phyloP scores from a whole-genome alignment of 35 echinoderm and acorn worm species.

The Lytechinus pictus region DNA sequence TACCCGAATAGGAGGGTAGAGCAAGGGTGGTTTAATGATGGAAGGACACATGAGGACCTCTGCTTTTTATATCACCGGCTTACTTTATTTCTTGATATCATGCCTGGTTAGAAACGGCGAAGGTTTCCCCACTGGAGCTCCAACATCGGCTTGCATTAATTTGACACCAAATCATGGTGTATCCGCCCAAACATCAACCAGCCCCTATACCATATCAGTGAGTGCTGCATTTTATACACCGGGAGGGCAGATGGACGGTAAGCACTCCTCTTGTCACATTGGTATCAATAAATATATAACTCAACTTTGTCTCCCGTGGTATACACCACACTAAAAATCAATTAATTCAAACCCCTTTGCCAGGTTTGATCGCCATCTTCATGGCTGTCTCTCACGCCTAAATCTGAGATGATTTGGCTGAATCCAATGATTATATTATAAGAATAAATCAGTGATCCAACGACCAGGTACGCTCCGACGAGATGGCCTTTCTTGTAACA shows the following conservation, averaged over 20 bases:
- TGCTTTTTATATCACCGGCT: neutral
- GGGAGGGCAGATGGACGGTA: neutral
- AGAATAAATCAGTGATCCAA: no score
- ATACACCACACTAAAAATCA: no score
- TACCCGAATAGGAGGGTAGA: neutral
- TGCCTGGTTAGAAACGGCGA: neutral
- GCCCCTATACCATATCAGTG: neutral
- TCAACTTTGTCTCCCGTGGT: no score
- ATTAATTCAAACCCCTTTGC: no score
- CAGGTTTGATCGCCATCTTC: no score
- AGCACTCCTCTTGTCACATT: neutral
- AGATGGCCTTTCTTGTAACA: no score
- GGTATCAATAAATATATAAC: no score
- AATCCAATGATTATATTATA: no score
- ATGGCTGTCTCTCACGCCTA: no score
- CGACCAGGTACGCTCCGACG: no score
- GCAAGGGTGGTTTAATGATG: neutral
- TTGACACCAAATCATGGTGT: neutral
- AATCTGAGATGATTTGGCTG: no score
- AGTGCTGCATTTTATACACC: neutral
- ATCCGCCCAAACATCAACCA: neutral
- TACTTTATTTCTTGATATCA: neutral
- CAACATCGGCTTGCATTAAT: neutral
- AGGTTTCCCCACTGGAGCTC: neutral
- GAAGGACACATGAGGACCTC: neutral